Base-by-base conservation (phyloP, 1,140 invertebrate species). In the Neodiprion fabricii region DNA sequence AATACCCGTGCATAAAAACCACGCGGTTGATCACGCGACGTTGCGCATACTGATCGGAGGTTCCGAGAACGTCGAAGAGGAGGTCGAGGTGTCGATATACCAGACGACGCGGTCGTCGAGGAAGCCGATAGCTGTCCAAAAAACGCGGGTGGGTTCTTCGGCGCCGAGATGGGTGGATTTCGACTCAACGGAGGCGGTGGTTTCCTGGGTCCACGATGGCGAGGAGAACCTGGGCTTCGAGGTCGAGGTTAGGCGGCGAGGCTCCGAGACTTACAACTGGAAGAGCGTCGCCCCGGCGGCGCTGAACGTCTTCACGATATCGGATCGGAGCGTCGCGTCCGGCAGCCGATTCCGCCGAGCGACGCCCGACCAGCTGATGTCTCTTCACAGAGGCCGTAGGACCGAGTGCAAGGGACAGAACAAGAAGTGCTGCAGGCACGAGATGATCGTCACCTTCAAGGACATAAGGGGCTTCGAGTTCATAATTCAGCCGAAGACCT, bases 391-490 rank as follows among this genome's bases (percentile, higher is more conserved):
- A 10, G 84, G 85, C 21, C 80, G 88, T 1, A 81, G 85, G n/a
- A 89, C 87, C 70, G 89, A 89, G 76, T 91, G 90, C 74, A 87
- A 85, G 8, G 86, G 85, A 10, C 86, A 89, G 21, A 89, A 86
- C 74, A 89, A 90, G 77, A 90, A 90, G 50, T 94, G 93, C 78
- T 94, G 93, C 78, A 86, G 92, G 47, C 91, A 93, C 82, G 85
- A 90, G 28, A 90, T 94, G 89, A 89, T 88, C 48, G 92, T 94
- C 2, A 89, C 88, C 28, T 94, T 94, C 79, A 91, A 90, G 71
- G 90, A 94, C n/a, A 85, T 95, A 17, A 89, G 90, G 72, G 92
- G 91, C 8, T 93, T 93, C 85, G 91, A 92, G 74, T 93, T 91
- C 76, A 93, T 95, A 53, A 86, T 94, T 10, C 90, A 93, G 74